Base-by-base conservation (phyloP, 37 sponge, comb jelly and placozoan species). In the Oscarella lobularis region DNA sequence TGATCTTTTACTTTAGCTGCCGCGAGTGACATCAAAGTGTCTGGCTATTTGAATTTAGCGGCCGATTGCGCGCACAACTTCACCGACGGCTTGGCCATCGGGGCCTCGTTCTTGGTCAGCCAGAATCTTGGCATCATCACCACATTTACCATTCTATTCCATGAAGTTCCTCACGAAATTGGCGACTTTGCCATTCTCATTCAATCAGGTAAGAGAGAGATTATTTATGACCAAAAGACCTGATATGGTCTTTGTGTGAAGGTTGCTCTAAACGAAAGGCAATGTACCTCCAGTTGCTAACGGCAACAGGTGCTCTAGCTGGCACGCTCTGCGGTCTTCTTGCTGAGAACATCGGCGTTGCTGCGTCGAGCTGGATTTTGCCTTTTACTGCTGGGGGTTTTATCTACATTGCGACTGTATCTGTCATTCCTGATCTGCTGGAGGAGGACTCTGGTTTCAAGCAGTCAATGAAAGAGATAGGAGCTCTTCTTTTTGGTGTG, bases 301-400 rank as follows among this genome's bases (percentile, higher is more conserved):
- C 97, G 0, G 97, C 97, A 0, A 67, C 87, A 31, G 97, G 97
- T 0, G 97, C 97, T 2, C 48, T 96, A 36, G 41, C 77, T 0
- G 97, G 97, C 4, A 90, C 90, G 0, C 41, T 80, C n/a, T 83
- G 78, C 35, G 97, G 97, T 0, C 81, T 96, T 1, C 36, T 85
- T 2, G 93, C 90, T 37, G 93, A 96, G 33, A 39, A 73, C 3
- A 54, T 77, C 38, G 85, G 85, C 14, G 32, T 72, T 0, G 33
- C 90, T 0, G 76, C 83, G 9, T 73, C 77, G 1, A 39, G 73
- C 27, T 90, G 92, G 86, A 92, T 96, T 40, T 85, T 96, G 0
- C 94, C 97, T 6, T 96, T 96, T 73, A 96, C 97, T 0, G 97
- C 97, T 37, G 97, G 97, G 33, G 97, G 97, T 29, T 96, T 95